Evolutionary conservation across 2,797 vertebrate species (phyloP).

Genomic region (Philypnodon macrostomus): DNA sequence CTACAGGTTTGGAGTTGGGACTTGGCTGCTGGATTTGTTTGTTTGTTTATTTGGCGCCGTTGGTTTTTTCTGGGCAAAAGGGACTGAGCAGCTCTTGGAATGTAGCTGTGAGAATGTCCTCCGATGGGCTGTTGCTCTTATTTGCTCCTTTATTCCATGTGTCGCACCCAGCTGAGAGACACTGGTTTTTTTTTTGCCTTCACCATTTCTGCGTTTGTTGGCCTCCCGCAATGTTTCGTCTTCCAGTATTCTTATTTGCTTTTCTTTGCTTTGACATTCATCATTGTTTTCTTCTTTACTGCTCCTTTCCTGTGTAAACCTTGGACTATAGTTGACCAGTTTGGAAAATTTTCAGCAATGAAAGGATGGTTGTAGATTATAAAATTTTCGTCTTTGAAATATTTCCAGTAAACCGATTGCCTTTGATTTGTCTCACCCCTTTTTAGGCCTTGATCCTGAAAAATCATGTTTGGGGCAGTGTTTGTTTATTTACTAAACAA

Average conservation of each 20-base stretch:
- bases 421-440: too few species aligned
- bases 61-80: slow-evolving; percentile 39
- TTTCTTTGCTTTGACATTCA: slow-evolving; percentile 20
- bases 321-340: too few species aligned
- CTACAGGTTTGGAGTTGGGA: slow-evolving; percentile 47
- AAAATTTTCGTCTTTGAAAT: too few species aligned
- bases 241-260: slow-evolving; percentile 22
- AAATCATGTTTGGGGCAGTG: too few species aligned
- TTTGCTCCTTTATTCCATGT: slow-evolving; percentile 57
- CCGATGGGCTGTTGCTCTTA: slow-evolving; percentile 56
- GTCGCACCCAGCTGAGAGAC: slow-evolving; percentile 58
- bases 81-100: slow-evolving; percentile 58
- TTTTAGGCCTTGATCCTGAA: too few species aligned
- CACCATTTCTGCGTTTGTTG: slow-evolving; percentile 54
- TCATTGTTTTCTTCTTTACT: neutral
- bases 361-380: too few species aligned
- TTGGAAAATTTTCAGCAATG: too few species aligned
- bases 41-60: slow-evolving; percentile 59
- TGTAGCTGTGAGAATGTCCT: slow-evolving; percentile 56
- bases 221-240: slow-evolving; percentile 35
- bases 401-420: too few species aligned
- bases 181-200: slow-evolving; percentile 52
- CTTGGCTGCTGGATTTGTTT: slow-evolving; percentile 45
- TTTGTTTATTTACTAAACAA: too few species aligned
- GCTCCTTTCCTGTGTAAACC: too few species aligned